Evolutionary conservation across 2,888 invertebrate species (phyloP).

Genomic region (Mayetiola destructor): DNA sequence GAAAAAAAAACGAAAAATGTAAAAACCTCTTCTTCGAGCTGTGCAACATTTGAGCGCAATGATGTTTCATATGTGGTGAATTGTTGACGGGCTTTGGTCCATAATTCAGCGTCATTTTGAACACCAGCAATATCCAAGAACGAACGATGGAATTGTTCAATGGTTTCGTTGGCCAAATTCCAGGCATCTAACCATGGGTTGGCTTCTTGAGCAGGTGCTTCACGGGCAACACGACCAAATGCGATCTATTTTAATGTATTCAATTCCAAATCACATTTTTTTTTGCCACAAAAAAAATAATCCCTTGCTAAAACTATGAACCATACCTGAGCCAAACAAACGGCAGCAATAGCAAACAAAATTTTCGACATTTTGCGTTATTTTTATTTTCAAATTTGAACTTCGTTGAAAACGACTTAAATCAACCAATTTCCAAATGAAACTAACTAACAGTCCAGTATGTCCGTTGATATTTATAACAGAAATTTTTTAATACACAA

Average conservation of each 20-base stretch:
- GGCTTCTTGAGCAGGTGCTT: background rate
- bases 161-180: background rate
- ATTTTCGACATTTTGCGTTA: slow-evolving; percentile 10
- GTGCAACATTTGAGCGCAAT: background rate
- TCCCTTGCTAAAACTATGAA: too few species aligned
- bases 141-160: background rate
- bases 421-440: slow-evolving; percentile 4
- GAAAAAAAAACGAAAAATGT: too few species aligned
- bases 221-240: background rate
- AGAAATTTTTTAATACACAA: too few species aligned
- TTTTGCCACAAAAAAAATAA: too few species aligned
- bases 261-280: background rate
- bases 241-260: background rate
- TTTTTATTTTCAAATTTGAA: background rate
- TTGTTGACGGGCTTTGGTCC: background rate
- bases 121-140: background rate
- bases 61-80: background rate
- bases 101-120: background rate
- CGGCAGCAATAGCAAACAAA: background rate
- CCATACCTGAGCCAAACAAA: background rate
- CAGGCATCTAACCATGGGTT: background rate
- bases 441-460: background rate
- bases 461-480: background rate
- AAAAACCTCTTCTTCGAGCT: background rate
- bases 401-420: background rate